Evolutionary conservation across 2,113 vertebrate genomes (phyloP), one percentile per base, ranked within the genome.

Genomic region (Cyprinus carpio): DNA sequence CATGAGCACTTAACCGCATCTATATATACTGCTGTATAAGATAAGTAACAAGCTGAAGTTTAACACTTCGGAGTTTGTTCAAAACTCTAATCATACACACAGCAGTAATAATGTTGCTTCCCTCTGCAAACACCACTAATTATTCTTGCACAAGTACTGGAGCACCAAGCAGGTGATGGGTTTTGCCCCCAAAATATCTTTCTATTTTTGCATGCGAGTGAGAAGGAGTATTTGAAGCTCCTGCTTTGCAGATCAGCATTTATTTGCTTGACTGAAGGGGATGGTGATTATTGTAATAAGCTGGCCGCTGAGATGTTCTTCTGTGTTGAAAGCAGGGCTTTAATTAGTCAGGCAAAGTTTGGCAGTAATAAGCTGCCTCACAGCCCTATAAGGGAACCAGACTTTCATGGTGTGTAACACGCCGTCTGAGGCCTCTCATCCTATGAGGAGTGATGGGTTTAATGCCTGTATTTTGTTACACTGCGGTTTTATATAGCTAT

Each of bases 281-380:
- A 82, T 34, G 43, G 69, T 81, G 16, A 74, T 60, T 74, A 72
- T 37, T 74, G 67, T 85, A 79, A 85, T 72, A 43, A 81, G 51
- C 49, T 49, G 78, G 51, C 31, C 1, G 37, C 64, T 40, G 65
- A 74, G 85, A 64, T 64, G 54, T 56, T 71, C 65, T 20, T 43
- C 23, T 23, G 58, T 69, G 67, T 20, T 75, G 84, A 54, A 65
- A 75, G 58, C 51, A 64, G 62, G 72, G 71, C 58, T 82, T 72
- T 86, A 86, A 82, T 86, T 86, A 82, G 40, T 37, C 78, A 2
- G 27, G 78, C 71, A 27, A 64, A 82, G 79, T 81, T 58, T 83
- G 81, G 49, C 67, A 16, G 23, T 75, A 82, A 81, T 75, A 75
- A 74, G 84, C 54, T 34, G n/a, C 84, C n/a, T 77, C 46, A 49